Base-by-base conservation (phyloP, 2,797 vertebrate genomes). In the Acipenser transmontanus region DNA sequence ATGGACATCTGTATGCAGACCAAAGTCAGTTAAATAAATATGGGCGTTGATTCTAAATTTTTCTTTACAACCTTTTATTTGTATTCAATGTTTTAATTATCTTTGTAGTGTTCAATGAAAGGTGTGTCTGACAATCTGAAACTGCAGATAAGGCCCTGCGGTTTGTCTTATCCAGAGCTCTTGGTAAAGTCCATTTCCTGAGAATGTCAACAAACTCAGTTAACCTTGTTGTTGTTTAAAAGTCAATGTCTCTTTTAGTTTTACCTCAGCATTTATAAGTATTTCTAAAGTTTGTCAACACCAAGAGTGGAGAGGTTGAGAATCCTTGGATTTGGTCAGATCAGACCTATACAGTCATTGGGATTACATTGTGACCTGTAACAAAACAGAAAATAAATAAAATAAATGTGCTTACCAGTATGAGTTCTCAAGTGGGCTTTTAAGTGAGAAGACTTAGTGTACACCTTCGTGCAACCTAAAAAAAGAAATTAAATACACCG, bases 381-480 rank as follows among this genome's bases (percentile, higher is more conserved):
- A 3, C 34, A 34, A 3, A 34, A 54, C 56, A 34, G 34, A 34
- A 34, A 34, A 73, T 57, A 68, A 69, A 74, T 73, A 76, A 68
- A 69, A 74, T 73, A 76, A 81, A 71, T 79, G 76, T 72, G 83
- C 93, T 84, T 94, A 98, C 96, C 96, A 75, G 96, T 99, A 82
- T 98, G 96, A 80, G 95, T 98, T 79, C 96, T 92, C 78, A 96
- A 89, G 85, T 99, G 96, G 17, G 95, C 96, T 88, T 98, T 99
- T 79, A 99, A 86, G 85, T 99, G 96, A 72, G 96, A 99, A 49
- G 96, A 98, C 87, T 99, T 99, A 70, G 96, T 99, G 89, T 99
- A 99, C 61, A 99, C 96, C 83, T 98, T 99, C 66, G 91, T 94
- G 83, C 96, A 98, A 62, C 95, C 96, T 98, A 73, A 78, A 34